Conservation (phyloP, 2,113 vertebrate species). For the Coturnix japonica region DNA sequence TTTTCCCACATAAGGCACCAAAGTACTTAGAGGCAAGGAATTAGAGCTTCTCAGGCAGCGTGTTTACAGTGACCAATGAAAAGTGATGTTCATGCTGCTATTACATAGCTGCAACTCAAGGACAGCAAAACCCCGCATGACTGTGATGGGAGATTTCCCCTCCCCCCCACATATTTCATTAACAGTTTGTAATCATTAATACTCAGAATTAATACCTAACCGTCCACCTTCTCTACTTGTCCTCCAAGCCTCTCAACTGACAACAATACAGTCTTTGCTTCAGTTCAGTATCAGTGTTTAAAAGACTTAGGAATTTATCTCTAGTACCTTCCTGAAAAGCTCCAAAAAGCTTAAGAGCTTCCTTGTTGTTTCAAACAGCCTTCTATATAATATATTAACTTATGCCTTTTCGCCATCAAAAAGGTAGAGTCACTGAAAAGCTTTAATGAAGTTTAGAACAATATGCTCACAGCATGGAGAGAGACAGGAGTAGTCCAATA, state of each 20-base stretch:
- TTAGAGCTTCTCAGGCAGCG: background rate
- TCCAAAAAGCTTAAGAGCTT: background rate
- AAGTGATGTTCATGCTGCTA: background rate
- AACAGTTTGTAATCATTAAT: background rate
- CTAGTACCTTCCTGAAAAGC: background rate
- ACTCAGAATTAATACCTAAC: background rate
- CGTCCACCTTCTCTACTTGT: background rate
- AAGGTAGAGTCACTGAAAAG: background rate
- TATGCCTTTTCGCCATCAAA: background rate
- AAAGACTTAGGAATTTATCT: background rate
- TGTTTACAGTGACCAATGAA: background rate
- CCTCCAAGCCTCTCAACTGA: background rate
- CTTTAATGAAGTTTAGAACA: background rate
- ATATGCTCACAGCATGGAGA: background rate
- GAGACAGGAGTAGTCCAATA: background rate
- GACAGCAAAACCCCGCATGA: background rate
- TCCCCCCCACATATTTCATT: background rate
- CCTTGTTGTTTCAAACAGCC: background rate
- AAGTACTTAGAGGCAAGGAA: background rate
- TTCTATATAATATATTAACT: background rate
- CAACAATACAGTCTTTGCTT: background rate
- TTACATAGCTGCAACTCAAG: background rate
- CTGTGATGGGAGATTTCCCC: background rate
- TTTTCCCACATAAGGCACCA: background rate
- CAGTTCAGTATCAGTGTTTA: background rate